Conservation (phyloP, 2,888 invertebrate species). For the Pheosia tremula region DNA sequence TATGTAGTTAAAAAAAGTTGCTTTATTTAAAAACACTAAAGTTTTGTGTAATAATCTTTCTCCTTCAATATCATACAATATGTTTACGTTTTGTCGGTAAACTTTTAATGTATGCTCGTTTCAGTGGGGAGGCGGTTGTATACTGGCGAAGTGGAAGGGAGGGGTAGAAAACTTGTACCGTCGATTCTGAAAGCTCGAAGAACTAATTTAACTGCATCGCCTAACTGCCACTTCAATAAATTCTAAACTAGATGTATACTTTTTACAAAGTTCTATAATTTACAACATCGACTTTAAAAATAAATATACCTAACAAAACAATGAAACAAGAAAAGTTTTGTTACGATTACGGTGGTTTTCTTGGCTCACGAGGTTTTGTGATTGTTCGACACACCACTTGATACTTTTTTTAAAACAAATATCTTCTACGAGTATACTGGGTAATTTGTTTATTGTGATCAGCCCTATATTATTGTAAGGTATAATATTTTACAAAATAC, state of each 20-base stretch:
- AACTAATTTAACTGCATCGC: slow-evolving; percentile 81
- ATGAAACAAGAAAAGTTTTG: too few species aligned
- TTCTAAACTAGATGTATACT: slow-evolving; percentile 59
- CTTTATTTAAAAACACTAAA: neutral
- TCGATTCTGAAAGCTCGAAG: slow-evolving; percentile 77
- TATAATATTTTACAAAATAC: too few species aligned
- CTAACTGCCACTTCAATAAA: slow-evolving; percentile 78
- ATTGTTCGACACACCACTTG: too few species aligned
- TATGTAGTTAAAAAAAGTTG: neutral
- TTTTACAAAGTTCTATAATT: slow-evolving; percentile 34
- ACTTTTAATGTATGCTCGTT: slow-evolving; percentile 81
- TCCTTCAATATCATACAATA: slow-evolving; percentile 49
- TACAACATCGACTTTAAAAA: slow-evolving; percentile 18
- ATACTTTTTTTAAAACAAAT: too few species aligned
- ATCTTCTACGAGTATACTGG: too few species aligned
- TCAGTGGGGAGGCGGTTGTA: slow-evolving; percentile 48
- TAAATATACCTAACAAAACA: neutral
- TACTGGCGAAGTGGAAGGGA: slow-evolving; percentile 29
- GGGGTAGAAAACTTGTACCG: slow-evolving; percentile 69
- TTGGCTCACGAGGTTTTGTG: too few species aligned
- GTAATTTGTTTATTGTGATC: too few species aligned
- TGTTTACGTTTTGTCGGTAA: slow-evolving; percentile 71
- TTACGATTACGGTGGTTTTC: too few species aligned
- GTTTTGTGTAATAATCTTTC: neutral
- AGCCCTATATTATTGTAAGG: too few species aligned